A percentile compares a stretch with the other conserved stretches of the same genome.
phyloP scores from a whole-genome alignment of 2,113 vertebrate species.

The Tetraodon nigroviridis region DNA sequence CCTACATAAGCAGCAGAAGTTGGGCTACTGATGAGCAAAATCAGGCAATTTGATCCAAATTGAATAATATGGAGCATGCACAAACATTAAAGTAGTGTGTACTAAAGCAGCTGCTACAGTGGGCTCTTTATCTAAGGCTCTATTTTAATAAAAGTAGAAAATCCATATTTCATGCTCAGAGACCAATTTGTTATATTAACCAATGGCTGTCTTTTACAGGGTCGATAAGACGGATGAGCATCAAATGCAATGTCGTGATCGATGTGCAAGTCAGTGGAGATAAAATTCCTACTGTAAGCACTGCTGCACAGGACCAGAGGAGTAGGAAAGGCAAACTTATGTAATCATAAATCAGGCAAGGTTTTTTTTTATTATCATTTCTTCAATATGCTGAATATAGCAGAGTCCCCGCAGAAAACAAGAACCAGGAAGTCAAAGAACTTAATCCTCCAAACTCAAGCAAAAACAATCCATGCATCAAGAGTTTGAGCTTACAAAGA shows the following conservation, averaged over 20 bases:
- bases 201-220: constrained; percentile 19
- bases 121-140: constrained; percentile 1
- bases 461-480: constrained; percentile 60
- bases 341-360: constrained; percentile 1
- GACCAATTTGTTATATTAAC: constrained; percentile 25
- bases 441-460: constrained; percentile 29
- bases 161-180: constrained; percentile 22
- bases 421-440: constrained; percentile 17
- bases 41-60: background rate
- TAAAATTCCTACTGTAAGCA: constrained; percentile 27
- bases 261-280: constrained; percentile 28
- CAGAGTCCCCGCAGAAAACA: constrained; percentile 2
- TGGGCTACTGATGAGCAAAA: background rate
- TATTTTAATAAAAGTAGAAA: constrained; percentile 14
- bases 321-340: constrained; percentile 28
- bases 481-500: constrained; percentile 53
- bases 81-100: constrained; percentile 3
- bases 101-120: constrained; percentile 1
- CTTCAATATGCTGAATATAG: constrained; percentile 17
- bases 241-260: constrained; percentile 37
- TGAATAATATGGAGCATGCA: constrained; percentile 13
- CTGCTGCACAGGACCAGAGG: constrained; percentile 18
- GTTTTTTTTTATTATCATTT: background rate
- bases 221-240: constrained; percentile 24
- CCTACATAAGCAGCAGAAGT: constrained; percentile 28